These are phyloP conservation scores for Aspiorhynchus laticeps DNA, from an alignment of 2,113 vertebrate genomes.

Conservation along the genomic window DNA sequence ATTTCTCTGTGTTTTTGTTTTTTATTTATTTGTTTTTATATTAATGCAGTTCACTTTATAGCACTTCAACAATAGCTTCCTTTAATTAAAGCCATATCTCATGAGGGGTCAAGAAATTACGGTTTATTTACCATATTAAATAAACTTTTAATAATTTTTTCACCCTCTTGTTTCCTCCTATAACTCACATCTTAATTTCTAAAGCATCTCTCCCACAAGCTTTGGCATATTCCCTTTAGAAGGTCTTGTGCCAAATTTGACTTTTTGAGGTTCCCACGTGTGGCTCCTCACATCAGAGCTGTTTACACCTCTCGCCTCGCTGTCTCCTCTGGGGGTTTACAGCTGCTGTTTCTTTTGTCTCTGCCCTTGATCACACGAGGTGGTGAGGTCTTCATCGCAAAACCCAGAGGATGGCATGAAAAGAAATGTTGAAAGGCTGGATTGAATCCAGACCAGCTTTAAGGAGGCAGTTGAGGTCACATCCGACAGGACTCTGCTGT, in stretches of 20 bases:
- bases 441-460: background rate
- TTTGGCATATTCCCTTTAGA: slow-evolving; percentile 16
- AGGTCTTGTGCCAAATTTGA: background rate
- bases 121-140: no score
- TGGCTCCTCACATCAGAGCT: background rate
- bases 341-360: slow-evolving; percentile 18
- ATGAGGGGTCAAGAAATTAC: background rate
- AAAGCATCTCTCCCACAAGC: slow-evolving; percentile 4
- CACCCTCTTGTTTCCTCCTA: background rate
- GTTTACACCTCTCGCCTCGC: slow-evolving; percentile 5
- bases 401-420: slow-evolving; percentile 35
- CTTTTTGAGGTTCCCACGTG: background rate
- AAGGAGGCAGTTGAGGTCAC: background rate
- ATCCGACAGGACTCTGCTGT: background rate
- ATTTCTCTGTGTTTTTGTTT: no score
- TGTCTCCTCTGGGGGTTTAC: slow-evolving; percentile 29
- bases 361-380: background rate
- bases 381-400: slow-evolving; percentile 2
- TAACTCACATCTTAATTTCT: slow-evolving; percentile 30
- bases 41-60: slow-evolving; percentile 31
- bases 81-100: slow-evolving; percentile 55
- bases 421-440: slow-evolving; percentile 23
- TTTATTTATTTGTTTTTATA: slow-evolving; percentile 35
- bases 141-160: no score
- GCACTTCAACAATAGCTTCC: slow-evolving; percentile 14